Evolutionary conservation across 2,113 vertebrate species (phyloP), one percentile per base, ranked within the genome.

Genomic region (Procavia capensis): DNA sequence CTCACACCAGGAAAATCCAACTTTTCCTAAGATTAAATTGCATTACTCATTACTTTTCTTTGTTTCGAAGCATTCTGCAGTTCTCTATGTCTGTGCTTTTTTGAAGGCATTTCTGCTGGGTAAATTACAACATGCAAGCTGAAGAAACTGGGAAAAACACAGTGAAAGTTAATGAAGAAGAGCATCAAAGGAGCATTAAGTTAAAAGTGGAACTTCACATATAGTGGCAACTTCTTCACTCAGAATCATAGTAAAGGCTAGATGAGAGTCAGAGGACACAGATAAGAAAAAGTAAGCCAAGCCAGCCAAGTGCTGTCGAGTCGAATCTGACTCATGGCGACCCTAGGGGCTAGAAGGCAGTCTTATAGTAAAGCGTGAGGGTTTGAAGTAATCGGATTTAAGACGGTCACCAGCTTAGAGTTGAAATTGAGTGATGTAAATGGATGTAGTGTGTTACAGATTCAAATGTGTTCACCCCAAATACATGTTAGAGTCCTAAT

Each of bases 1-100:
- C 45, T 94, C 75, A 25, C 66, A 50, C 57, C 91, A 47, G 75
- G 76, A 97, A 98, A 97, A 98, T 78, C 92, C 81, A 95, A 63
- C 59, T 97, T 98, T 66, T 97, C 0, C 0, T 96, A 93, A 96
- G 81, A 81, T 97, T 89, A 90, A 88, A 72, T 93, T 80, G 45
- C 59, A 85, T 63, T 96, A 85, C 22, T 87, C 96, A 92, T 76
- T 97, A 66, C 64, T 74, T 88, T 25, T 79, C 86, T 97, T 97
- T 57, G 34, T 6, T 94, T 96, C 85, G 85, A 96, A 31, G 94
- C 34, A 84, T 80, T 76, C 25, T 92, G 11, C 39, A 64, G 85
- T 74, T 47, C 41, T 93, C 31, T 43, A 1, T 76, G 25, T 36
- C 57, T 96, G 2, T 87, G 94, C 43, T 90, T 57, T 91, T 81